Evolutionary conservation across 2,888 invertebrate species (phyloP), one percentile per base, ranked within the genome.

Genomic region (Arge pagana): DNA sequence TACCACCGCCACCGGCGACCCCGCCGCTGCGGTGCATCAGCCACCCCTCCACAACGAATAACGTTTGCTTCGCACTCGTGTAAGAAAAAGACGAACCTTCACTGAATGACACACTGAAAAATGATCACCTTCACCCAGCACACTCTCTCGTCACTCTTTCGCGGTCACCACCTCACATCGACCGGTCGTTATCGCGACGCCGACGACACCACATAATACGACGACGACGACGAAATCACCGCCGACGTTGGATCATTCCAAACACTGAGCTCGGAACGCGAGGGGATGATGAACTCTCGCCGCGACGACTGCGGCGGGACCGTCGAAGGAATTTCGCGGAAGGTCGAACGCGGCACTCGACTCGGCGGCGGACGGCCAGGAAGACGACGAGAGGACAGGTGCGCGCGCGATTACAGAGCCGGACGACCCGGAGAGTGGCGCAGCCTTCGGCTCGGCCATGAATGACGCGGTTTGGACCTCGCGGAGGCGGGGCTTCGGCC

Each of bases 11-110:
- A 89, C 89, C 70, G 86, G 87, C 83, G 71, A 85, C 86, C 60
- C 86, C 88, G 73, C 83, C 82, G 71, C 87, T 85, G 65, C 88
- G 87, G 78, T 90, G 90, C 83, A 90, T 90, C 89, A 90, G 64
- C 68, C 76, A 75, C 65, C 73, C 74, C 72, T 74, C 72, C 74
- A 74, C 71, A 64, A 66, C 72, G 67, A 60, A 63, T 18, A 35
- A 59, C 41, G 66, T 70, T 42, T 68, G 70, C 42, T 68, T 64
- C 36, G 65, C 68, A 45, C 67, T 69, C 37, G 66, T 56, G 36
- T 68, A 71, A 5, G 60, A 55, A 52, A 62, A 60, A 48, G 60
- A 62, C 70, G 41, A 71, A 63, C 8, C 2, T 10, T 19, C 45
- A 45, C 45, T 45, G 1, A 13, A 33, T 3, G 15, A 11, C 15